Percentiles rank a stretch among this genome's conserved stretches.
Conservation (phyloP, 2,797 vertebrate species). For the Neomorphus geoffroyi region DNA sequence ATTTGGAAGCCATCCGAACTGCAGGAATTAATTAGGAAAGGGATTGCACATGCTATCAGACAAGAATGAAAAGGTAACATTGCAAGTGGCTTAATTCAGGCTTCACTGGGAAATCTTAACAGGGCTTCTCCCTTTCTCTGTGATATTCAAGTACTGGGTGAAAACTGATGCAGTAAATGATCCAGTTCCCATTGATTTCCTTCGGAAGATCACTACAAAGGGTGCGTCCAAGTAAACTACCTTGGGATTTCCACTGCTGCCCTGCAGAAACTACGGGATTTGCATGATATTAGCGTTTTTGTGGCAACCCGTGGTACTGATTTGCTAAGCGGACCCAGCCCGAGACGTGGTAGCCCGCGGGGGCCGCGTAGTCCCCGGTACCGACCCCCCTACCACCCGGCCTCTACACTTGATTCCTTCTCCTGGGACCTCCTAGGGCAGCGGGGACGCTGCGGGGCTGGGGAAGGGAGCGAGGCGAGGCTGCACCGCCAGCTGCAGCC, state of each 20-base stretch:
- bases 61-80: fast-evolving
- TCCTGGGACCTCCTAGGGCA: not conserved
- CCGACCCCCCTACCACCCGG: too few relatives aligned
- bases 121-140: not conserved
- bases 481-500: not conserved
- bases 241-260: too few relatives aligned
- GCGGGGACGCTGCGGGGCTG: too few relatives aligned
- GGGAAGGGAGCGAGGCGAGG: not conserved
- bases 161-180: not conserved
- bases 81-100: not conserved
- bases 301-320: not conserved
- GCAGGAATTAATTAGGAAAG: not conserved
- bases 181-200: not conserved
- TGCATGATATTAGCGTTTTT: not conserved
- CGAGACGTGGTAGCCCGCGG: not conserved
- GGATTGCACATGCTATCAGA: fast-evolving
- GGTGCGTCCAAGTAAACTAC: not conserved
- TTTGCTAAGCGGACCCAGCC: not conserved
- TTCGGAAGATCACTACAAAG: not conserved
- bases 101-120: not conserved
- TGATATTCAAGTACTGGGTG: too few relatives aligned
- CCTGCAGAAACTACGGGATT: not conserved
- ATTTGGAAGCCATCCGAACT: not conserved
- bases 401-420: too few relatives aligned
- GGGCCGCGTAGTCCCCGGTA: too few relatives aligned